Evolutionary conservation across 2,797 vertebrate genomes (phyloP).

Genomic region (Melanitta fusca): DNA sequence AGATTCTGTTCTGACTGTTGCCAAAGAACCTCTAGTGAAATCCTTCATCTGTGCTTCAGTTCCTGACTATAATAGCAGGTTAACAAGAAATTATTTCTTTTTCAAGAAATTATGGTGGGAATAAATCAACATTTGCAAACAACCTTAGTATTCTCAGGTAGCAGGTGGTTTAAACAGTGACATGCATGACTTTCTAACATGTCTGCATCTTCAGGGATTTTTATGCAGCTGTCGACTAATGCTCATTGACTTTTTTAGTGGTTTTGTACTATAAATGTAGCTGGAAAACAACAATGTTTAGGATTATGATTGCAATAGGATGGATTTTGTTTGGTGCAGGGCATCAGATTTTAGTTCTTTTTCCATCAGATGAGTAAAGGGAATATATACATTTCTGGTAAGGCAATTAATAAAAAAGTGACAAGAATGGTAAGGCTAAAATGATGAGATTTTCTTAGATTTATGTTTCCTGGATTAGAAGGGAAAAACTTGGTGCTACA

Average conservation of each 20-base stretch:
- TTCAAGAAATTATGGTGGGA: neutral
- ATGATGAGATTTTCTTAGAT: slow-evolving; percentile 36
- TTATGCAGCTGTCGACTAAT: neutral
- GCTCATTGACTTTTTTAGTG: neutral
- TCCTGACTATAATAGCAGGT: neutral
- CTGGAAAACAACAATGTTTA: neutral
- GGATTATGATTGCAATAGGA: neutral
- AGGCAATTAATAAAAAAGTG: slow-evolving; percentile 22
- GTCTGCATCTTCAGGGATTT: neutral
- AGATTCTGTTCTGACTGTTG: neutral
- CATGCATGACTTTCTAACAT: neutral
- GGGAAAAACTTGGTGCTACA: neutral
- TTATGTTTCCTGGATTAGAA: slow-evolving; percentile 41
- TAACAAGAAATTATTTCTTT: neutral
- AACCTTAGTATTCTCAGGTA: neutral
- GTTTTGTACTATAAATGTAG: neutral
- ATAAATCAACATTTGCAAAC: neutral
- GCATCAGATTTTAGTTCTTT: neutral
- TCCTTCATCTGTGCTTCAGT: neutral
- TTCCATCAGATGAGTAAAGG: neutral
- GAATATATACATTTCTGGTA: neutral
- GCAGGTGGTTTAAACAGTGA: neutral
- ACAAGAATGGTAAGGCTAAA: neutral
- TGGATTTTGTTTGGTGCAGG: neutral
- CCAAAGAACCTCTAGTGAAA: neutral